Evolutionary conservation across 1,140 invertebrate genomes (phyloP).

Genomic region (Druon quercuslanigerum): DNA sequence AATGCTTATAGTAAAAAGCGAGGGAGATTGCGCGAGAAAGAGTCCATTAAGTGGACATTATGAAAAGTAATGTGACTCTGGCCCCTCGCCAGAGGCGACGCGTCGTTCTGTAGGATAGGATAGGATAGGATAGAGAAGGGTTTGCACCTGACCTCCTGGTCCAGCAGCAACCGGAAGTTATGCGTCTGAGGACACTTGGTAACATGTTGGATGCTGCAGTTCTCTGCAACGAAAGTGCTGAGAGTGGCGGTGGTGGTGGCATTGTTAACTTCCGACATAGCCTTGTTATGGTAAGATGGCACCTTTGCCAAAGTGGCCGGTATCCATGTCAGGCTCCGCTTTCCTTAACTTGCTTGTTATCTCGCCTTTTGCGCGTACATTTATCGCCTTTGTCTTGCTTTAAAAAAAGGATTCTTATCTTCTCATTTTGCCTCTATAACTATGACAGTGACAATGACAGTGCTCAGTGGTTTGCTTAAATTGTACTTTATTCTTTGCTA

Average conservation of each 20-base stretch:
- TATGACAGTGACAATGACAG: conserved; percentile 16
- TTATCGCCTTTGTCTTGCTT: conserved; percentile 6
- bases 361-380: conserved; percentile 4
- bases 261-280: conserved; percentile 43
- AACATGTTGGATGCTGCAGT: conserved; percentile 48
- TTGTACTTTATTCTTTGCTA: no score
- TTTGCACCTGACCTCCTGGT: conserved; percentile 17
- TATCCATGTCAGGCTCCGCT: conserved; percentile 27
- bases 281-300: conserved; percentile 19
- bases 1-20: not conserved
- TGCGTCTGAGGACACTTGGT: conserved; percentile 52
- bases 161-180: conserved; percentile 54
- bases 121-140: not conserved
- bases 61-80: conserved; percentile 19
- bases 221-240: conserved; percentile 44
- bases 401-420: conserved; percentile 23
- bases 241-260: conserved; percentile 48
- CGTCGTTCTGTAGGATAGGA: not conserved
- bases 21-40: not conserved
- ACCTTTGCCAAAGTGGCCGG: conserved; percentile 23
- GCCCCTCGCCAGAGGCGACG: not conserved
- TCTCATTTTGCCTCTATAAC: conserved; percentile 1
- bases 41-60: conserved; percentile 19
- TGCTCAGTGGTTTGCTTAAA: not conserved
- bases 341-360: conserved; percentile 27